These are phyloP conservation scores for Temnothorax nylanderi DNA, from an alignment of 1,140 invertebrate species.

Conservation along the genomic window DNA sequence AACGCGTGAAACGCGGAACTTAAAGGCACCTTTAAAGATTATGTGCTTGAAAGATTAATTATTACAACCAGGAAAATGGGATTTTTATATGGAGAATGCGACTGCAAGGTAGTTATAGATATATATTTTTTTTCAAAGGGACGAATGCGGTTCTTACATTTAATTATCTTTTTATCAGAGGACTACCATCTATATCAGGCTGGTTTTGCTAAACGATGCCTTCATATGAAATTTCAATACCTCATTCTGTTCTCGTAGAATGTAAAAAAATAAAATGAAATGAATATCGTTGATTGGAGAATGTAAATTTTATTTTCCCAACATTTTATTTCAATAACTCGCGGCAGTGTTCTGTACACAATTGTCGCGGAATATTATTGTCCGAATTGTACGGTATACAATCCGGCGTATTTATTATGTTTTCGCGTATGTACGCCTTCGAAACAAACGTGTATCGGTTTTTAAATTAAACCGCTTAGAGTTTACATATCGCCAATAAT, in stretches of 20 bases:
- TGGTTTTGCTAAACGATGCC: not conserved
- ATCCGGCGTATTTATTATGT: not conserved
- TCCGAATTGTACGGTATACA: not conserved
- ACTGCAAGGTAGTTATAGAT: not conserved
- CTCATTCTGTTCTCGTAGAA: not conserved
- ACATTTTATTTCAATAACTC: conserved; percentile 19
- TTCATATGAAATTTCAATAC: not conserved
- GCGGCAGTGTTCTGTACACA: not conserved
- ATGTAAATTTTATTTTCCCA: conserved; percentile 48
- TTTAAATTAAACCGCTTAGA: not conserved
- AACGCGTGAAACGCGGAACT: conserved; percentile 45
- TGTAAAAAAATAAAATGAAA: conserved; percentile 5
- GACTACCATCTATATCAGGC: not conserved
- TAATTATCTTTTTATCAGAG: conserved; percentile 1
- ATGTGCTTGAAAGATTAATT: conserved; percentile 41
- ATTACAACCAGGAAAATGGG: conserved; percentile 23
- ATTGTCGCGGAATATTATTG: conserved; percentile 5
- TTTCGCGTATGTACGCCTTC: not conserved
- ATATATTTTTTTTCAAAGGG: not conserved
- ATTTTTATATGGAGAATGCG: not conserved
- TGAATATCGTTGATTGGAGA: conserved; percentile 9
- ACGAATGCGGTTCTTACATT: not conserved
- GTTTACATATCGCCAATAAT: not conserved
- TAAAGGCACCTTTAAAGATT: conserved; percentile 51
- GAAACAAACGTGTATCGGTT: not conserved